These are phyloP conservation scores for Erebia palarica DNA, from an alignment of 2,888 invertebrate species.

Conservation along the genomic window DNA sequence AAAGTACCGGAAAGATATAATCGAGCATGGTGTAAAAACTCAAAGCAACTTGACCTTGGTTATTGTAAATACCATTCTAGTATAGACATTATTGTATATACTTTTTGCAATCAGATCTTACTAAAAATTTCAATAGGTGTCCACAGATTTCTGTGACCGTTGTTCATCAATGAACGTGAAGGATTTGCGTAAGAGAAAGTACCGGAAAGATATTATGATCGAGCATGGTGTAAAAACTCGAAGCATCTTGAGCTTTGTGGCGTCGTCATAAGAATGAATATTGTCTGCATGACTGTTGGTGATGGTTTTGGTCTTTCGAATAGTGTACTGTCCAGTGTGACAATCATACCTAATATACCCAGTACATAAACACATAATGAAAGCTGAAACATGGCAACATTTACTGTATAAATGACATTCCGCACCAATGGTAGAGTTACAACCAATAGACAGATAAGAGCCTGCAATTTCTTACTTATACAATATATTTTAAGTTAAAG, in stretches of 20 bases:
- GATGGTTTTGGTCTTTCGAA: constrained; percentile 38
- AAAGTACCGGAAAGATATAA: background rate
- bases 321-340: constrained; percentile 39
- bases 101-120: too few species aligned
- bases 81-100: too few species aligned
- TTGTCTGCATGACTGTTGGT: constrained; percentile 49
- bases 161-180: background rate
- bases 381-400: constrained; percentile 38
- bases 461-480: too few species aligned
- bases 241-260: constrained; percentile 44
- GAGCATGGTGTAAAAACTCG: constrained; percentile 18
- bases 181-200: background rate
- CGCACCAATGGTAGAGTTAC: too few species aligned
- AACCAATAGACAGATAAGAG: too few species aligned
- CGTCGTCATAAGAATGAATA: constrained; percentile 39
- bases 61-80: too few species aligned
- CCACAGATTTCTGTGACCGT: too few species aligned
- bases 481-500: too few species aligned
- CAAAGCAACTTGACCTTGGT: constrained; percentile 40
- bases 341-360: constrained; percentile 34
- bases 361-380: constrained; percentile 13
- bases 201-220: background rate
- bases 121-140: too few species aligned
- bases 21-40: constrained; percentile 14
- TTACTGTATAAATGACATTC: background rate